Conservation (phyloP, 1,140 invertebrate species). For the Metaphire vulgaris region DNA sequence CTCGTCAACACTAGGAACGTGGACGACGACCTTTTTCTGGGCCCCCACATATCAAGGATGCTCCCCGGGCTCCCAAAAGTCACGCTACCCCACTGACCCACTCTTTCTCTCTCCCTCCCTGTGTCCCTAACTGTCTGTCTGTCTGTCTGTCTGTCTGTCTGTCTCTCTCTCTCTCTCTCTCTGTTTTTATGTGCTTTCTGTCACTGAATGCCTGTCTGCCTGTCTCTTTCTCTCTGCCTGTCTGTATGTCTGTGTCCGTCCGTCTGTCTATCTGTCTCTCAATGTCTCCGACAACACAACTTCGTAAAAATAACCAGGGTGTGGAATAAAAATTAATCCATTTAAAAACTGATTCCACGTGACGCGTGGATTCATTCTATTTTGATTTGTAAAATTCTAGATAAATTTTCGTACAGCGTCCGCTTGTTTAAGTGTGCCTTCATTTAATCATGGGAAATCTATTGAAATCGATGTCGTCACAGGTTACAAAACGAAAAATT, state of each 20-base stretch:
- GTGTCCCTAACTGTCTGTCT: neutral
- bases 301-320: too few species aligned
- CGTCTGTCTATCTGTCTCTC: too few species aligned
- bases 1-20: too few species aligned
- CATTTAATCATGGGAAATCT: too few species aligned
- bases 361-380: too few species aligned
- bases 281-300: too few species aligned
- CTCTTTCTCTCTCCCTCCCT: neutral
- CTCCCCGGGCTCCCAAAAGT: neutral
- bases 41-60: neutral
- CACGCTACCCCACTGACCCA: too few species aligned
- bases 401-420: too few species aligned
- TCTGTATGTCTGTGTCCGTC: neutral
- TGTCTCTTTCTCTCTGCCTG: neutral
- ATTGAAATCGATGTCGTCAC: too few species aligned
- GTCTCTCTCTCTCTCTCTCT: slow-evolving; percentile 1
- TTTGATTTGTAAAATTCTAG: too few species aligned
- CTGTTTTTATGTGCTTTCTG: neutral
- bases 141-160: slow-evolving; percentile 1
- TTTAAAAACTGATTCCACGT: neutral
- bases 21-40: neutral
- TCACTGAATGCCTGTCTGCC: neutral
- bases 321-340: neutral
- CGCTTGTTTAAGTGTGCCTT: too few species aligned
- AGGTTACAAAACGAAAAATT: too few species aligned